Evolutionary conservation across 2,888 invertebrate species (phyloP).

Genomic region (Agrochola lota): DNA sequence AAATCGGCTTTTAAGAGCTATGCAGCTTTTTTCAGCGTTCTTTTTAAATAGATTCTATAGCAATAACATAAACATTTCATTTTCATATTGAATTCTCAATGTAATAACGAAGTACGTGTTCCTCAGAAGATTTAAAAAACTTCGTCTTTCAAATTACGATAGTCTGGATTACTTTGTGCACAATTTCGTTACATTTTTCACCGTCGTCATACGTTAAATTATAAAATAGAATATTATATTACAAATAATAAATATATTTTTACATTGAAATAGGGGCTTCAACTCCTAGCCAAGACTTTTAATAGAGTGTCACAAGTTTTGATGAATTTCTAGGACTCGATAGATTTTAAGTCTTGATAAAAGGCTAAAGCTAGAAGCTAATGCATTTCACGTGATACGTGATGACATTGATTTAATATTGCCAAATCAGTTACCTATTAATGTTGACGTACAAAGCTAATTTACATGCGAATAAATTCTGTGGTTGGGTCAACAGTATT

Average conservation of each 20-base stretch:
- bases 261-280: background rate
- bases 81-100: conserved; percentile 32
- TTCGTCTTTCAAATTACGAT: conserved; percentile 40
- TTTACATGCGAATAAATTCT: background rate
- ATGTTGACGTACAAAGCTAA: background rate
- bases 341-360: conserved; percentile 22
- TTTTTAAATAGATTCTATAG: conserved; percentile 8
- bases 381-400: conserved; percentile 20
- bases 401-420: background rate
- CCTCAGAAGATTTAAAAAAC: conserved; percentile 29
- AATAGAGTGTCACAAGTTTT: conserved; percentile 26
- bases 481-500: background rate
- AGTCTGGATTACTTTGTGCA: conserved; percentile 27
- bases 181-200: conserved; percentile 10
- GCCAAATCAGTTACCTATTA: background rate
- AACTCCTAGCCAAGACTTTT: background rate
- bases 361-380: background rate
- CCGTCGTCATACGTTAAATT: conserved; percentile 9
- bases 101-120: conserved; percentile 40
- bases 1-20: background rate
- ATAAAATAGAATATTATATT: conserved; percentile 11
- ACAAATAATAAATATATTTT: background rate
- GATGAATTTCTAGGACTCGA: conserved; percentile 33
- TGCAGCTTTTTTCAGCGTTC: background rate
- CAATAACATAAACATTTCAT: conserved; percentile 21